Conservation (phyloP, 2,113 vertebrate genomes). For the Hyaena hyaena region DNA sequence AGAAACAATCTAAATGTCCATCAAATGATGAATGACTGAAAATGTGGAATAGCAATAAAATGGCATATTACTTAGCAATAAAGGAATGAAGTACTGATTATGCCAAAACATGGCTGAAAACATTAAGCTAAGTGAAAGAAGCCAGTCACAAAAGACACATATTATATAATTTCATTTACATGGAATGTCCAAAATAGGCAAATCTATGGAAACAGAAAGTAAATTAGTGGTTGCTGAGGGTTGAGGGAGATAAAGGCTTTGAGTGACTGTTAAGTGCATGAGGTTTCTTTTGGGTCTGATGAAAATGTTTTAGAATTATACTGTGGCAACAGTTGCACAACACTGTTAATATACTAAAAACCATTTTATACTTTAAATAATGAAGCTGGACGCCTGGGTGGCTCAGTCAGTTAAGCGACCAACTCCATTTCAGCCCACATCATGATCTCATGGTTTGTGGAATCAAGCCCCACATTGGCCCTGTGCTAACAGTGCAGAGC, state of each 20-base stretch:
- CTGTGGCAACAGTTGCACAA: background rate
- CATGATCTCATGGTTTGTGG: too few species aligned
- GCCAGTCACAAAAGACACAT: background rate
- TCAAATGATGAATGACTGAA: background rate
- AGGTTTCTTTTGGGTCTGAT: background rate
- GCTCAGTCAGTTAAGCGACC: too few species aligned
- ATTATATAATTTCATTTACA: background rate
- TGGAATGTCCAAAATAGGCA: background rate
- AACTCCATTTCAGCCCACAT: too few species aligned
- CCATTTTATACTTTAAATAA: background rate
- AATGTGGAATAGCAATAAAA: background rate
- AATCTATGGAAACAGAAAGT: background rate
- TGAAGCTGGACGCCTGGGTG: too few species aligned
- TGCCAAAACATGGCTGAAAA: background rate
- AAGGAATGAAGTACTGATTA: conserved; percentile 21
- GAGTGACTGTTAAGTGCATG: background rate
- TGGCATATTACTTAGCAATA: background rate
- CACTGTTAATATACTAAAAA: background rate
- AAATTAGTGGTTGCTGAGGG: background rate
- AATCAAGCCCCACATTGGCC: too few species aligned
- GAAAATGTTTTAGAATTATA: conserved; percentile 37
- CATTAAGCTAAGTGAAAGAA: background rate
- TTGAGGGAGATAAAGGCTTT: background rate
- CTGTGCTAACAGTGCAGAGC: too few species aligned
- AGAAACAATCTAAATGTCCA: background rate